Conservation (phyloP, 2,888 invertebrate genomes). For the Dorcus parallelipipedus region DNA sequence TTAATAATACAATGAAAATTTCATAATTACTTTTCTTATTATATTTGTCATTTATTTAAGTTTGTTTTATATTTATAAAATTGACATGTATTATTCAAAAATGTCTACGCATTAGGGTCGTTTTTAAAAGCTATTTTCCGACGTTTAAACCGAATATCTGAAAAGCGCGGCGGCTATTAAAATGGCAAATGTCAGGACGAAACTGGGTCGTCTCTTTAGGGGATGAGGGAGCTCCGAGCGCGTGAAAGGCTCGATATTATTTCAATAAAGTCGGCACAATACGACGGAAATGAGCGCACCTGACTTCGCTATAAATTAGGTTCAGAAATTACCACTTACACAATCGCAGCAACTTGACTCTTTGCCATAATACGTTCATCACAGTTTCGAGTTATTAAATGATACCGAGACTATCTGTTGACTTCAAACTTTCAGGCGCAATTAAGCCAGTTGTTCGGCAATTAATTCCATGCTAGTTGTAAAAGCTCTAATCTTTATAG, state of each 20-base stretch:
- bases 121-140: too few relatives aligned
- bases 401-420: neutral
- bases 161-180: too few relatives aligned
- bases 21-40: too few relatives aligned
- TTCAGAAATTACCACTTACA: neutral
- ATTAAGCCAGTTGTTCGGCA: too few relatives aligned
- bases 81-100: too few relatives aligned
- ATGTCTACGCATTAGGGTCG: too few relatives aligned
- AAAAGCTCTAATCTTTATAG: neutral
- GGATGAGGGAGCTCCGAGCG: neutral
- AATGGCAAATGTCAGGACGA: neutral
- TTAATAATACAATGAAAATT: too few relatives aligned
- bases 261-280: conserved; percentile 16
- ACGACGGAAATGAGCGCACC: conserved; percentile 17
- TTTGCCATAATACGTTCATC: conserved; percentile 1
- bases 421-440: too few relatives aligned
- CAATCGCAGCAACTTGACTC: conserved; percentile 6
- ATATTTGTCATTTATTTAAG: too few relatives aligned
- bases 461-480: neutral
- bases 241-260: conserved; percentile 11
- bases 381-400: neutral
- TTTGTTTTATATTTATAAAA: too few relatives aligned
- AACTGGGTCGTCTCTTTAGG: neutral
- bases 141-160: too few relatives aligned
- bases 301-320: conserved; percentile 15